Conservation (phyloP, 2,888 invertebrate species). For the Agonopterix arenella region DNA sequence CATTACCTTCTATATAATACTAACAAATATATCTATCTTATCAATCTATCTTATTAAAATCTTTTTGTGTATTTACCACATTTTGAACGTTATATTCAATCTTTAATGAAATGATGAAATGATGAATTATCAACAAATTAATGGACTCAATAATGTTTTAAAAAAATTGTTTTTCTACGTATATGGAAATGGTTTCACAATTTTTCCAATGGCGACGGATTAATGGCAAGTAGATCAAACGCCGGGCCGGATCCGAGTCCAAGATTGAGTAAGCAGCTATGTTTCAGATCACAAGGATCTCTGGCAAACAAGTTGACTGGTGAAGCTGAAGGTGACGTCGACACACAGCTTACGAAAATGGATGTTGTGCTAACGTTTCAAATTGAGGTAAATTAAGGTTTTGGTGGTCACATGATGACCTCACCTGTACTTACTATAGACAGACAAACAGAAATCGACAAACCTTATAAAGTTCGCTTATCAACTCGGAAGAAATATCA, state of each 20-base stretch:
- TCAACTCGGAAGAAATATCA: too few species aligned
- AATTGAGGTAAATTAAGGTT: conserved; percentile 85
- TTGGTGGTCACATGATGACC: too few species aligned
- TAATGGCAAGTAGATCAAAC: conserved; percentile 38
- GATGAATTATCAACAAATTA: not conserved
- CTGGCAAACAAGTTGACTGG: conserved; percentile 94
- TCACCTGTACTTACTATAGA: too few species aligned
- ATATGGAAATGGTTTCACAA: not conserved
- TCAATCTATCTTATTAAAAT: too few species aligned
- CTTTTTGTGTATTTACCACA: too few species aligned
- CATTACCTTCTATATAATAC: too few species aligned
- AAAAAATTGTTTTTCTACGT: too few species aligned
- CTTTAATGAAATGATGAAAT: too few species aligned
- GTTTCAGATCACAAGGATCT: conserved; percentile 92
- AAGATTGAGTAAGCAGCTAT: conserved; percentile 79
- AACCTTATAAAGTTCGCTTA: too few species aligned
- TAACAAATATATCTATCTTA: too few species aligned
- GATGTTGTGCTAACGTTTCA: conserved; percentile 98
- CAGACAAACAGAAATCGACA: too few species aligned
- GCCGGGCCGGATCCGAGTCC: conserved; percentile 75
- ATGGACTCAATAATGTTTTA: not conserved
- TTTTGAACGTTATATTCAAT: too few species aligned
- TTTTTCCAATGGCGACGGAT: conserved; percentile 5
- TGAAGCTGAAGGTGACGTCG: conserved; percentile 96
- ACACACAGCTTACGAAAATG: conserved; percentile 97